These are phyloP conservation scores for Narcine bancroftii DNA, from an alignment of 2,113 vertebrate genomes.

Conservation along the genomic window DNA sequence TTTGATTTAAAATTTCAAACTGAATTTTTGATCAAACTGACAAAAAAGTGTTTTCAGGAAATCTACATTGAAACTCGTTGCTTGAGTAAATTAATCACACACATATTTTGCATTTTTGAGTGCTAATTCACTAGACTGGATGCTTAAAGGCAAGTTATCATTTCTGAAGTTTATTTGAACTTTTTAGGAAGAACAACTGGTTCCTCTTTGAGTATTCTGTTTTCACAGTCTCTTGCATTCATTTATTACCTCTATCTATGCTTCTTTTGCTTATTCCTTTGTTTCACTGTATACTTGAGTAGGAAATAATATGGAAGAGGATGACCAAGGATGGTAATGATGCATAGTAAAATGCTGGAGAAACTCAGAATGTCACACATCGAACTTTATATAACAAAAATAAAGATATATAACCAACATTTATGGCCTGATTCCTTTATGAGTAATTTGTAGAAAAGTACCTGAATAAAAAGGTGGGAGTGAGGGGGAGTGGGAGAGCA, in stretches of 20 bases:
- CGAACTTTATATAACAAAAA: too few relatives aligned
- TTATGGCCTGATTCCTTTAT: too few relatives aligned
- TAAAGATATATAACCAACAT: too few relatives aligned
- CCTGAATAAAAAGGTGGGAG: too few relatives aligned
- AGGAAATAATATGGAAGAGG: neutral
- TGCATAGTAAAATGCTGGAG: too few relatives aligned
- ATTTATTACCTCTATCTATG: neutral
- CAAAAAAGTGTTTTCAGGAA: neutral
- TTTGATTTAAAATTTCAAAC: neutral
- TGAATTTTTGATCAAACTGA: neutral
- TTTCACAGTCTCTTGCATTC: neutral
- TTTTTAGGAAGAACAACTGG: neutral
- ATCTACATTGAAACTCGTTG: neutral
- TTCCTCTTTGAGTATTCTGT: neutral
- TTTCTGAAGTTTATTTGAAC: neutral
- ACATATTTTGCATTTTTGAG: neutral
- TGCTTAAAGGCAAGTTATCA: neutral
- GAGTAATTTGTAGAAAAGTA: too few relatives aligned
- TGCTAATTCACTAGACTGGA: neutral
- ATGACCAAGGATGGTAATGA: neutral
- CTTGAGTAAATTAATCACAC: neutral
- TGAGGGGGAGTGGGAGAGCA: too few relatives aligned
- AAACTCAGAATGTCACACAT: too few relatives aligned
- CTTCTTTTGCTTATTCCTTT: neutral
- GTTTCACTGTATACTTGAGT: neutral